Conservation (phyloP, 2,113 vertebrate genomes). For the Plectropomus leopardus region DNA sequence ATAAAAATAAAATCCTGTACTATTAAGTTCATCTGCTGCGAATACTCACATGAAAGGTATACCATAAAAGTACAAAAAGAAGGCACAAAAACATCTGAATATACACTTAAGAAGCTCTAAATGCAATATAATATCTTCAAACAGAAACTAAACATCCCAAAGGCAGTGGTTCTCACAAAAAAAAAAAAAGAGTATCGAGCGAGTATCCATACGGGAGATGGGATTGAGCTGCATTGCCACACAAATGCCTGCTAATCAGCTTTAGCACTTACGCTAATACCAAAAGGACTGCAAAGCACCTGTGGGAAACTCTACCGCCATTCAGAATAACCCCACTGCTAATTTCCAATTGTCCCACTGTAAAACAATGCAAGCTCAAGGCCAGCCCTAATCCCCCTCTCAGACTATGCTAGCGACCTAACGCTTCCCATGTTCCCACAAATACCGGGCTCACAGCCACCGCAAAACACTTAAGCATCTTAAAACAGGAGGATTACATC, state of each 20-base stretch:
- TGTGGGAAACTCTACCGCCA: conserved; percentile 79
- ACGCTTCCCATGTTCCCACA: conserved; percentile 54
- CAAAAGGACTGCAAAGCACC: conserved; percentile 73
- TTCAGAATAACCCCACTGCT: conserved; percentile 61
- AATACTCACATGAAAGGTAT: neutral
- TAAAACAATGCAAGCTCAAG: conserved; percentile 62
- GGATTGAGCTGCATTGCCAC: conserved; percentile 65
- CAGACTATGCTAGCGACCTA: conserved; percentile 43
- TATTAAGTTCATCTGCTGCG: neutral
- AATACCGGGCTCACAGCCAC: conserved; percentile 46
- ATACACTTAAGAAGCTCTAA: neutral
- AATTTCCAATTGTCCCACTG: conserved; percentile 61
- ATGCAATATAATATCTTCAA: neutral
- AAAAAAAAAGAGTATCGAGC: conserved; percentile 58
- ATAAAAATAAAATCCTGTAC: neutral
- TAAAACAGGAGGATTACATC: conserved; percentile 35
- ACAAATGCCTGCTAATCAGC: conserved; percentile 81
- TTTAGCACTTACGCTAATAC: conserved; percentile 82
- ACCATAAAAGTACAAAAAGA: neutral
- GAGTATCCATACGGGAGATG: conserved; percentile 56
- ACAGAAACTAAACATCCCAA: conserved; percentile 6
- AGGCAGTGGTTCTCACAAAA: conserved; percentile 15
- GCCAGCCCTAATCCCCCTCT: conserved; percentile 44
- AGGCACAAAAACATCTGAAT: neutral
- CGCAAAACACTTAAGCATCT: conserved; percentile 54